Evolutionary conservation across 2,797 vertebrate genomes (phyloP).

Genomic region (Cossypha caffra): DNA sequence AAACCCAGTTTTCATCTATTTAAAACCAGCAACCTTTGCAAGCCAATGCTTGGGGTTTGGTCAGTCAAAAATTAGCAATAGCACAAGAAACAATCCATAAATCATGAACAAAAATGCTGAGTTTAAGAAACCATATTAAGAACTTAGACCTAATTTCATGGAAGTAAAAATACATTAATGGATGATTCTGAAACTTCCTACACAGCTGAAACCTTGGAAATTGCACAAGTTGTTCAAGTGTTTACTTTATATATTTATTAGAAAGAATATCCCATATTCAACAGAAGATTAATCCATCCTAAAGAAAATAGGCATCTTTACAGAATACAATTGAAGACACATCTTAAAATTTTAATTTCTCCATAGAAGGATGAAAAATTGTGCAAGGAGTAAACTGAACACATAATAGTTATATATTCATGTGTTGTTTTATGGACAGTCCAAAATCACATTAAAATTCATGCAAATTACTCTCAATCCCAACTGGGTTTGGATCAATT

Average conservation of each 20-base stretch:
- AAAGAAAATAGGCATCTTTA: not conserved
- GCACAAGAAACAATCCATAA: not conserved
- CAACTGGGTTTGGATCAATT: not conserved
- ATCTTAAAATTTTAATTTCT: not conserved
- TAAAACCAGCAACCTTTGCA: not conserved
- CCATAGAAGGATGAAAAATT: not conserved
- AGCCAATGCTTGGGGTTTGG: not conserved
- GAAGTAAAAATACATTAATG: not conserved
- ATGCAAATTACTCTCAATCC: not conserved
- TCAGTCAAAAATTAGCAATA: not conserved
- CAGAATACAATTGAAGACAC: not conserved
- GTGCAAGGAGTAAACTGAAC: not conserved
- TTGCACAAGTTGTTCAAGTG: not conserved
- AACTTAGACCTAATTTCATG: not conserved
- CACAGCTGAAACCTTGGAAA: not conserved
- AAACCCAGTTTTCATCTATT: not conserved
- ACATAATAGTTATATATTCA: not conserved
- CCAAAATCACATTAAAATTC: not conserved
- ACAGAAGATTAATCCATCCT: not conserved
- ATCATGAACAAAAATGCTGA: not conserved
- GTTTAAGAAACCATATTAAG: not conserved
- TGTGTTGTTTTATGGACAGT: not conserved
- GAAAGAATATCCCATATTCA: not conserved
- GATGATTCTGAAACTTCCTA: not conserved
- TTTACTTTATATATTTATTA: not conserved